Base-by-base conservation (phyloP, 2,797 vertebrate species). In the Emydoidea blandingii region DNA sequence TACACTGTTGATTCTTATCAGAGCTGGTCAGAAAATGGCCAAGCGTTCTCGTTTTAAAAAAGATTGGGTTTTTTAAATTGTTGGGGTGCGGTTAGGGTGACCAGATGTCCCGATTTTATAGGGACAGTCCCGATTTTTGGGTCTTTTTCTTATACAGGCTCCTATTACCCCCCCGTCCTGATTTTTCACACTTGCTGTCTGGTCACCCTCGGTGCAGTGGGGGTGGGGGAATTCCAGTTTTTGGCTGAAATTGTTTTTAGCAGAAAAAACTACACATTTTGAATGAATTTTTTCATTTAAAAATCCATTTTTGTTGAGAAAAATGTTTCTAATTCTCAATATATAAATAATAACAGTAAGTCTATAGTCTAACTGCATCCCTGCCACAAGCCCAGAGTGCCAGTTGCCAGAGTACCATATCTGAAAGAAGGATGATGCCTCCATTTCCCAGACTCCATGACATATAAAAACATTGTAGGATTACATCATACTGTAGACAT, bases 371-470 rank as follows among this genome's bases (percentile, higher is more conserved):
- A 68, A 37, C n/a, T 37, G n/a, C 18, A n/a, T n/a, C 53, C 53
- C 31, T 78, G 44, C 14, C 21, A 57, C 53, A 78, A 78, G 53
- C 9, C 25, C 34, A n/a, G 31, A 6, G 52, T 56, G 5, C 15
- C 52, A 47, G 52, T 34, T 57, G 8, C 53, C 31, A 57, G 19
- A 68, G 65, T 68, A 68, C 84, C 68, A 5, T 27, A 27, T n/a
- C 65, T 83, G n/a, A 72, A 14, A 89, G 56, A 88, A 31, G 50
- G 74, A 19, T 74, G 5, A 80, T 92, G 93, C 54, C 79, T 93
- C 84, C 78, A 79, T 86, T 78, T 79, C 87, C 50, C 86, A 91
- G 91, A 54, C 44, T 81, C 88, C 89, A 41, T 91, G 82, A 94
- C 91, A 93, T 79, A 49, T 85, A 82, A 87, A 94, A 90, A 84